Percentiles rank a stretch among this genome's conserved stretches.
Evolutionary conservation across 1,140 invertebrate species (phyloP).

Genomic region (Matsumurasca onukii): DNA sequence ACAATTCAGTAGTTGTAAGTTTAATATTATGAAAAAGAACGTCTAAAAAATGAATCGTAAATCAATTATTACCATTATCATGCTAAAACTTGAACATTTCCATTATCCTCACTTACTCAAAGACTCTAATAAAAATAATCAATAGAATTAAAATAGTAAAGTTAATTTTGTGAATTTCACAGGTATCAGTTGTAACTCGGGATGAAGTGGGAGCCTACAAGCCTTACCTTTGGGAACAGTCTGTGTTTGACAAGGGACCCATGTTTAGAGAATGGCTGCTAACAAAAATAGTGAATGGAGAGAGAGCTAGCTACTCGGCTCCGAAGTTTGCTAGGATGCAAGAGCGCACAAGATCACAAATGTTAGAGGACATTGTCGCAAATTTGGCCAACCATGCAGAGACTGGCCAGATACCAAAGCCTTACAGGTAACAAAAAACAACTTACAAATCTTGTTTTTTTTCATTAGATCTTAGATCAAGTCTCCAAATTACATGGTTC

Average conservation of each 20-base stretch:
- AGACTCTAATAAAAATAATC: no score
- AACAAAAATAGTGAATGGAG: constrained; percentile 97
- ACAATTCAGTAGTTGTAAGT: no score
- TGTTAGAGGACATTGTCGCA: constrained; percentile 92
- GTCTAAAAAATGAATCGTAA: no score
- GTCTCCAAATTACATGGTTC: not conserved
- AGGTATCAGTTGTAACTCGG: constrained; percentile 86
- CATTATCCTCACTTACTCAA: no score
- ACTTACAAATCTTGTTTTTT: not conserved
- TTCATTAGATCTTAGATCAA: not conserved
- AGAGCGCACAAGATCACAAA: constrained; percentile 83
- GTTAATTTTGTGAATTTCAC: constrained; percentile 30
- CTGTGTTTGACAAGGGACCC: constrained; percentile 89
- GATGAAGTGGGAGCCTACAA: constrained; percentile 98
- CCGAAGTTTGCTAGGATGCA: constrained; percentile 96
- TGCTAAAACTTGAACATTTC: no score
- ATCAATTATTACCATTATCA: no score
- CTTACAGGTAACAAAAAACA: constrained; percentile 68
- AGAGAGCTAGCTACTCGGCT: constrained; percentile 93
- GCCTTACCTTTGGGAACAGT: constrained; percentile 92
- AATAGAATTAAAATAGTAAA: no score
- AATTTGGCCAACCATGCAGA: constrained; percentile 93
- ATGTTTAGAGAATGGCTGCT: constrained; percentile 92
- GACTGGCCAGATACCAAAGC: constrained; percentile 94
- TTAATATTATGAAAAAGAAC: no score